phyloP scores from a whole-genome alignment of 2,888 invertebrate species.

The Exephanes ischioxanthus region DNA sequence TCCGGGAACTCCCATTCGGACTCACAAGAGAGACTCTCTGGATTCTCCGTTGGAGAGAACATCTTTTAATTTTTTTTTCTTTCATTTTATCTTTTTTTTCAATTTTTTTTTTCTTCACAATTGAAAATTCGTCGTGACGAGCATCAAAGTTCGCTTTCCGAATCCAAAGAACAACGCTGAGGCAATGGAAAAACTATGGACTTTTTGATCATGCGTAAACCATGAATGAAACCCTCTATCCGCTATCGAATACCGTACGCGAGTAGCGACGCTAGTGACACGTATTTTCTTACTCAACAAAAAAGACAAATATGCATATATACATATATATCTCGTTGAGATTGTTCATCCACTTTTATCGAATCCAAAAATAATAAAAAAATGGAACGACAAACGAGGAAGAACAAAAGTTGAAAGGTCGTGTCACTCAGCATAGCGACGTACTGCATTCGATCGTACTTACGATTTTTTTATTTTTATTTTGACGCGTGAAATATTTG shows the following conservation, averaged over 20 bases:
- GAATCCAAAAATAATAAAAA: not conserved
- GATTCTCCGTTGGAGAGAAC: constrained; percentile 76
- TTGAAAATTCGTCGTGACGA: constrained; percentile 26
- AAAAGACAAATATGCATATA: not conserved
- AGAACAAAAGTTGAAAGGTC: constrained; percentile 40
- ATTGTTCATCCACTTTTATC: constrained; percentile 30
- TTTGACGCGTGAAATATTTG: constrained; percentile 54
- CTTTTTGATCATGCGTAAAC: constrained; percentile 84
- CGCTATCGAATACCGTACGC: constrained; percentile 65
- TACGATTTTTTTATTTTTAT: constrained; percentile 74
- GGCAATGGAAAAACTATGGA: constrained; percentile 85
- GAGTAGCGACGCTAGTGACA: constrained; percentile 38
- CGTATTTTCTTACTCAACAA: constrained; percentile 44
- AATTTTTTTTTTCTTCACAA: constrained; percentile 11
- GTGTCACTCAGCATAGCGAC: constrained; percentile 56
- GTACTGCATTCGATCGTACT: constrained; percentile 78
- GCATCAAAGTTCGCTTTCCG: constrained; percentile 78
- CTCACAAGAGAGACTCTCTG: constrained; percentile 56
- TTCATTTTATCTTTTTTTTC: not conserved
- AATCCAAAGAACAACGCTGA: constrained; percentile 84
- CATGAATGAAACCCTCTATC: constrained; percentile 68
- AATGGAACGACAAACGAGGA: constrained; percentile 8
- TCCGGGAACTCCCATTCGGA: constrained; percentile 38
- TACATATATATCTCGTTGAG: not conserved
- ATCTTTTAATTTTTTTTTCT: constrained; percentile 38